These are phyloP conservation scores for Perizoma affinitatum DNA, from an alignment of 2,888 invertebrate species.

Conservation along the genomic window DNA sequence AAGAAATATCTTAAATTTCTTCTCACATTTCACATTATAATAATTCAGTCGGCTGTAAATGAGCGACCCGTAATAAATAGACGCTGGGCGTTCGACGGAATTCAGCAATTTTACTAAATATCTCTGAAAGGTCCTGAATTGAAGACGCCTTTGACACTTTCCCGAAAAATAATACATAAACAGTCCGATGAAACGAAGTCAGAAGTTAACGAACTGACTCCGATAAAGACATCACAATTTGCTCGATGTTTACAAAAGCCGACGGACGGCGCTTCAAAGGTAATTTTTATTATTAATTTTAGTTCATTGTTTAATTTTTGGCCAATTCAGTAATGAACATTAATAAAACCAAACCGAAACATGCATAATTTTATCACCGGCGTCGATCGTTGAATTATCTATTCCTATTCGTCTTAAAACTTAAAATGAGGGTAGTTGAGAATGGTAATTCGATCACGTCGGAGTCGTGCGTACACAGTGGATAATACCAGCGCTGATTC, in stretches of 20 bases:
- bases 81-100: neutral
- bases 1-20: neutral
- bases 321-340: neutral
- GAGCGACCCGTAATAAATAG: neutral
- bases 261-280: constrained; percentile 25
- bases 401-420: neutral
- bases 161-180: constrained; percentile 20
- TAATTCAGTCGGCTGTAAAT: constrained; percentile 7
- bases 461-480: too few species aligned
- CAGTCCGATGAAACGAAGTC: constrained; percentile 14
- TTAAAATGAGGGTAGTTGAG: constrained; percentile 20
- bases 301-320: constrained; percentile 17
- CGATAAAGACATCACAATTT: constrained; percentile 37
- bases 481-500: constrained; percentile 6
- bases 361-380: too few species aligned
- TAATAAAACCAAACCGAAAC: too few species aligned
- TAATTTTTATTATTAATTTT: constrained; percentile 31
- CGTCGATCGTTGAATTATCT: constrained; percentile 5
- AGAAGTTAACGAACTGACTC: constrained; percentile 38
- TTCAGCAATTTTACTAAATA: constrained; percentile 18
- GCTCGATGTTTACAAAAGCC: constrained; percentile 31
- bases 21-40: constrained; percentile 1
- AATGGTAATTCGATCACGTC: constrained; percentile 10
- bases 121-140: constrained; percentile 9
- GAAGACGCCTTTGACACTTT: constrained; percentile 26